A percentile compares a stretch with the other conserved stretches of the same genome.
phyloP scores from a whole-genome alignment of 1,140 invertebrate genomes.

The Gryllus bimaculatus region DNA sequence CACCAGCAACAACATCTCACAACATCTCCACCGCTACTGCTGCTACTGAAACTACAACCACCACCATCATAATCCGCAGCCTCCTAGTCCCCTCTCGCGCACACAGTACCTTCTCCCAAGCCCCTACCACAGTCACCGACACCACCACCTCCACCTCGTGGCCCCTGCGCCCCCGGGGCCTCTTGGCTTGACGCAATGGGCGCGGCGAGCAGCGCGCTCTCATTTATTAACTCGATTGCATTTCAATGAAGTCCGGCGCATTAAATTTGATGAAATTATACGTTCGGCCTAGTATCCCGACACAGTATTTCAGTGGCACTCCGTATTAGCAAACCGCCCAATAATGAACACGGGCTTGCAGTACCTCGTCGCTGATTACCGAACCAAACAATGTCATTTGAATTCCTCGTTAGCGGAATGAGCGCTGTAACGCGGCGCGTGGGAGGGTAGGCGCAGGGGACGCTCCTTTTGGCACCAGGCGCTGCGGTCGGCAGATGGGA shows the following conservation, averaged over 20 bases:
- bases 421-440: background rate
- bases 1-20: too few species aligned
- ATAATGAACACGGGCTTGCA: background rate
- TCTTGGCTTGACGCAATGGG: background rate
- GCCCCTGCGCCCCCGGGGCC: too few species aligned
- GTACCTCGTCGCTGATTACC: background rate
- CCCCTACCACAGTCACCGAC: too few species aligned
- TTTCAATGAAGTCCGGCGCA: background rate
- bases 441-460: background rate
- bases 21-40: too few species aligned
- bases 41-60: too few species aligned
- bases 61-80: too few species aligned
- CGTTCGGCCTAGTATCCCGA: background rate
- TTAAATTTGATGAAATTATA: conserved; percentile 3
- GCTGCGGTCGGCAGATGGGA: too few species aligned
- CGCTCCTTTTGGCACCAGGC: background rate
- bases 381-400: background rate
- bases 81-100: too few species aligned
- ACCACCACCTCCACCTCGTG: too few species aligned
- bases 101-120: too few species aligned
- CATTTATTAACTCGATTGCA: conserved; percentile 5
- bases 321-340: background rate
- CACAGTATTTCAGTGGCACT: background rate
- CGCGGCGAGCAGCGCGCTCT: background rate
- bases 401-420: background rate